Percentiles rank a stretch among this genome's conserved stretches.
Conservation (phyloP, 2,797 vertebrate genomes). For the Phoebastria nigripes region DNA sequence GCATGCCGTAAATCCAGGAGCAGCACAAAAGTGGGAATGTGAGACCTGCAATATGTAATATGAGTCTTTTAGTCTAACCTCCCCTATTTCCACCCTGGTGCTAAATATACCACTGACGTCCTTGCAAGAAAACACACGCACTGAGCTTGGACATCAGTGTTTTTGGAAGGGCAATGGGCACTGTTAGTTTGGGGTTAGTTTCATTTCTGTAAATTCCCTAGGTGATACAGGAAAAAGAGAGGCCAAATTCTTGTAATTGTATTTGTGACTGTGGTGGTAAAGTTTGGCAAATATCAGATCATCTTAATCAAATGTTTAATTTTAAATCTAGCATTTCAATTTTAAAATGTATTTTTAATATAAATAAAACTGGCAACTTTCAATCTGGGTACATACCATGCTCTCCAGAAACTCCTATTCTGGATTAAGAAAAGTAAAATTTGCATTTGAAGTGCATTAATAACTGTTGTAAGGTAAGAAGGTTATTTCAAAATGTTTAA, state of each 20-base stretch:
- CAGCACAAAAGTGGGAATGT: neutral
- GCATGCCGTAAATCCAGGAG: neutral
- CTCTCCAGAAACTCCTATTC: neutral
- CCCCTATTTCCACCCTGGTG: neutral
- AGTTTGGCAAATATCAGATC: neutral
- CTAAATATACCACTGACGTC: neutral
- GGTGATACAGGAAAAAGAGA: neutral
- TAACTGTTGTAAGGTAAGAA: neutral
- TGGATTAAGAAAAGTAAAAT: neutral
- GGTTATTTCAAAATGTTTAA: neutral
- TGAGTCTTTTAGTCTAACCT: neutral
- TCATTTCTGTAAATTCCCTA: neutral
- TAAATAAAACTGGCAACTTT: neutral
- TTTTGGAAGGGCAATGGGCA: neutral
- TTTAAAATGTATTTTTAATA: neutral
- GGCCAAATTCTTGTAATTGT: neutral
- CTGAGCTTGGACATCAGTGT: neutral
- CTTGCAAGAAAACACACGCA: neutral
- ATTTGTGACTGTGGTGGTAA: neutral
- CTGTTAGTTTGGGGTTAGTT: neutral
- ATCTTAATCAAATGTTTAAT: neutral
- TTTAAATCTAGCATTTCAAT: neutral
- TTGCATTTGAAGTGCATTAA: neutral
- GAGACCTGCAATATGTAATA: neutral
- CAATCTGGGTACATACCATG: neutral